These are phyloP conservation scores for Boloria selene DNA, from an alignment of 2,888 invertebrate species.

Conservation along the genomic window DNA sequence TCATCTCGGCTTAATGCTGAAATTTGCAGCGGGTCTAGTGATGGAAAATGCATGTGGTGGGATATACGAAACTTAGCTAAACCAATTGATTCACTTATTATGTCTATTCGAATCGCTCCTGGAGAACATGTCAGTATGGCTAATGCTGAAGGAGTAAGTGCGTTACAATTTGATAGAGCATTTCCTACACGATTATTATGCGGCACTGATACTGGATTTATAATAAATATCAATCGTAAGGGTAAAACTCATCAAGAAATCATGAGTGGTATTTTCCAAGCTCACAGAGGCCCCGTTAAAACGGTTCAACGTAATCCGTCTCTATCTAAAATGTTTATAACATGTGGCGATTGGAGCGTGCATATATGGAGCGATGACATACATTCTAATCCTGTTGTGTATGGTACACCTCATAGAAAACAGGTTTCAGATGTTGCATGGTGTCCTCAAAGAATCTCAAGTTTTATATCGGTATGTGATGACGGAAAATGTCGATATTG, in stretches of 20 bases:
- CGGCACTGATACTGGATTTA: constrained; percentile 62
- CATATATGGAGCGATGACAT: constrained; percentile 86
- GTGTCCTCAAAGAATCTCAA: constrained; percentile 64
- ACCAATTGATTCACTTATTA: constrained; percentile 81
- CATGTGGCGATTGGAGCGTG: constrained; percentile 85
- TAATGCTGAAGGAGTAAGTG: constrained; percentile 82
- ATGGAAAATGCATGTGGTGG: constrained; percentile 85
- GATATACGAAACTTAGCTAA: constrained; percentile 83
- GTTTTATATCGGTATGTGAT: constrained; percentile 55
- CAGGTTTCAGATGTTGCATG: constrained; percentile 57
- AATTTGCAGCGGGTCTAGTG: constrained; percentile 83
- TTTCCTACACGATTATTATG: constrained; percentile 82
- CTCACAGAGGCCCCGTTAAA: constrained; percentile 81
- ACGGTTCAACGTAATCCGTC: constrained; percentile 84
- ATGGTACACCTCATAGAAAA: constrained; percentile 50
- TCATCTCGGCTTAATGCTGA: constrained; percentile 81
- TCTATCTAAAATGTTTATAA: constrained; percentile 85
- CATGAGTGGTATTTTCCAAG: constrained; percentile 81
- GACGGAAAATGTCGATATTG: constrained; percentile 89
- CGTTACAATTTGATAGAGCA: constrained; percentile 85
- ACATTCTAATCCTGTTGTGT: constrained; percentile 66
- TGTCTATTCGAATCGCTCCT: constrained; percentile 78
- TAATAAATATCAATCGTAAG: constrained; percentile 85
- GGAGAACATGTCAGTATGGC: constrained; percentile 70
- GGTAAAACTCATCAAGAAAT: constrained; percentile 84